Percentiles rank a stretch among this genome's conserved stretches.
These are phyloP conservation scores for Eurypyga helias DNA, from an alignment of 2,113 vertebrate species.

Conservation along the genomic window DNA sequence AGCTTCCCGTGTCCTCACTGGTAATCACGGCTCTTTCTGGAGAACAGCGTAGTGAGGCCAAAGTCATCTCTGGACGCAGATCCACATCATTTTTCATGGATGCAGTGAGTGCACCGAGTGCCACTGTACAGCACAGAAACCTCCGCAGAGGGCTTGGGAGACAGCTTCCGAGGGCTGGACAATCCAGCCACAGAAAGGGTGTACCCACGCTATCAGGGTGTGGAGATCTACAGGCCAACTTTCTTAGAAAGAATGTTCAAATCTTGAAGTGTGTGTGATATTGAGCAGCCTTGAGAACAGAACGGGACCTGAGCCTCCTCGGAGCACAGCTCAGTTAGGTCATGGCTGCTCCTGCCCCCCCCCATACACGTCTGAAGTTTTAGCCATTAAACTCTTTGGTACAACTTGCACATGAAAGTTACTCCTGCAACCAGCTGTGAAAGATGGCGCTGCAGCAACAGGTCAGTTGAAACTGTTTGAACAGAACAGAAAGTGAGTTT, in stretches of 20 bases:
- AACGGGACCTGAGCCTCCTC: not conserved
- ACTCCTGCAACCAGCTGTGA: not conserved
- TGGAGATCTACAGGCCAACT: not conserved
- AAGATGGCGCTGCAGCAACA: not conserved
- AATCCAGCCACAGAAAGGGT: not conserved
- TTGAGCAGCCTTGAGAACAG: not conserved
- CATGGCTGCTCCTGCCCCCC: not conserved
- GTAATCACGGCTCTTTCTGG: not conserved
- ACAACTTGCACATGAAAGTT: not conserved
- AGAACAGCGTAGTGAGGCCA: not conserved
- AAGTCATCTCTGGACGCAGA: not conserved
- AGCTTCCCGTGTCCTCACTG: not conserved
- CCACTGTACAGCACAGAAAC: not conserved
- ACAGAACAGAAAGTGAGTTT: not conserved
- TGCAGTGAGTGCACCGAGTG: accelerated
- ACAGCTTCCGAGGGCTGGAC: not conserved
- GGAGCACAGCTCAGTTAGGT: not conserved
- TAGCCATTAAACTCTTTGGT: not conserved
- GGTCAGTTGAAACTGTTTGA: too few relatives aligned
- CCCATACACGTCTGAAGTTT: not conserved
- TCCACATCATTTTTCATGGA: not conserved
- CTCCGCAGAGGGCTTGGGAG: accelerated
- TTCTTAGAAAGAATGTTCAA: not conserved
- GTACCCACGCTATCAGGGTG: accelerated
- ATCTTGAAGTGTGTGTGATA: not conserved